phyloP scores from a whole-genome alignment of 2,113 vertebrate genomes.

The Kryptolebias marmoratus region DNA sequence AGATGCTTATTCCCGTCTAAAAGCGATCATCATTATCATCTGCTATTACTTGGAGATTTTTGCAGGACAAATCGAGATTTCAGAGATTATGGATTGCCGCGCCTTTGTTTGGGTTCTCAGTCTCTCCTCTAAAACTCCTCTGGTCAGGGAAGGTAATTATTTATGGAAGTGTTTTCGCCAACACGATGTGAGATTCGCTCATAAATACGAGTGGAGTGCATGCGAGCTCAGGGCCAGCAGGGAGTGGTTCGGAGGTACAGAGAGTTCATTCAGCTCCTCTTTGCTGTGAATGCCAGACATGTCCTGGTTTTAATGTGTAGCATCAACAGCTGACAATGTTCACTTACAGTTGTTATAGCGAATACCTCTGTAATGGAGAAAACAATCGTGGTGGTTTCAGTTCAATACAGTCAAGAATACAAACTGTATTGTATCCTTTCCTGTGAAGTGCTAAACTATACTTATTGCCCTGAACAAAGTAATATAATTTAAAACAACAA shows the following conservation, averaged over 20 bases:
- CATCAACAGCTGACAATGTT: no score
- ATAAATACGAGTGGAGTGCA: constrained; percentile 34
- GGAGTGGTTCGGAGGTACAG: not conserved
- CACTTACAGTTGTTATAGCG: no score
- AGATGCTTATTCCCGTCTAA: constrained; percentile 19
- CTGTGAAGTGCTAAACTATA: no score
- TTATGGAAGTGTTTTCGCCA: constrained; percentile 38
- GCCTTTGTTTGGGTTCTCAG: constrained; percentile 21
- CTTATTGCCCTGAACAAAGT: no score
- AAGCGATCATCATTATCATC: constrained; percentile 2
- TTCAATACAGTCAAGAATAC: no score
- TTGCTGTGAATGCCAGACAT: no score
- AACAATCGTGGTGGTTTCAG: no score
- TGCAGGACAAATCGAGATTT: not conserved
- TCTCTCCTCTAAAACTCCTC: constrained; percentile 15
- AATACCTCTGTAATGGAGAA: no score
- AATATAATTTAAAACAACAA: no score
- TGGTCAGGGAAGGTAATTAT: constrained; percentile 46
- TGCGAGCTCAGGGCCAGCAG: not conserved
- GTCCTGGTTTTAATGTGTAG: no score
- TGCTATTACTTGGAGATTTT: constrained; percentile 15
- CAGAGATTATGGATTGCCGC: constrained; percentile 9
- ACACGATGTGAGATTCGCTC: constrained; percentile 21
- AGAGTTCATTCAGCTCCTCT: not conserved
- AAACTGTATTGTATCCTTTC: no score